Base-by-base conservation (phyloP, 2,113 vertebrate genomes). In the Lathamus discolor region DNA sequence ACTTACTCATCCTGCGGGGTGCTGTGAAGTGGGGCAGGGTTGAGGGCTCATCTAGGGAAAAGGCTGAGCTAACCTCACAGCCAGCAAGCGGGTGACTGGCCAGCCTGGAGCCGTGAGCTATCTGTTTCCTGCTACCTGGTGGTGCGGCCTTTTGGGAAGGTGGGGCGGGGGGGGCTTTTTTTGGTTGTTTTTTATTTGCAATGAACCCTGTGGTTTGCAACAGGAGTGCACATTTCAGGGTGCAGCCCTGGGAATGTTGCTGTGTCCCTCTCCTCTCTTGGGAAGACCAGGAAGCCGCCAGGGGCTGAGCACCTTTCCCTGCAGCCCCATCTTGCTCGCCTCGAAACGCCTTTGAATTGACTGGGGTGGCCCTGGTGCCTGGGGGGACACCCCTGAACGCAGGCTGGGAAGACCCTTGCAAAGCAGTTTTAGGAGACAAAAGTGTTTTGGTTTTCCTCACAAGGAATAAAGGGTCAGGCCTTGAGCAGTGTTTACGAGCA, bases 221-320 rank as follows among this genome's bases (percentile, higher is more conserved):
- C n/a, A 24, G 43, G n/a, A 67, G 8, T 51, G 39, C 17, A 7
- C 13, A 6, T 51, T 80, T 77, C 7, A 24, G 43, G 37, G 13
- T 31, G 31, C 55, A 90, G 67, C 62, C 35, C 37, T 85, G 46
- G 80, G 18, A n/a, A 41, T 51, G 37, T 7, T 25, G 48, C 17
- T 0, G 0, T 2, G 1, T 66, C 33, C 43, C 7, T 64, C 44
- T 66, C 33, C 39, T 54, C 33, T 84, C 77, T 2, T 57, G 35
- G 27, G 44, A 35, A 10, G 9, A 27, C 54, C 44, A 81, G 59
- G 17, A 29, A 5, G 3, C 39, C 43, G 43, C 52, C 25, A 55
- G 52, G n/a, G 48, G 6, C 1, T 1, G 37, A 81, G 52, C 25
- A 51, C 3, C 9, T 5, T 41, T 55, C 19, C 1, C 8, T 31